Evolutionary conservation across 2,113 vertebrate genomes (phyloP).

Genomic region (Tupaia chinensis): DNA sequence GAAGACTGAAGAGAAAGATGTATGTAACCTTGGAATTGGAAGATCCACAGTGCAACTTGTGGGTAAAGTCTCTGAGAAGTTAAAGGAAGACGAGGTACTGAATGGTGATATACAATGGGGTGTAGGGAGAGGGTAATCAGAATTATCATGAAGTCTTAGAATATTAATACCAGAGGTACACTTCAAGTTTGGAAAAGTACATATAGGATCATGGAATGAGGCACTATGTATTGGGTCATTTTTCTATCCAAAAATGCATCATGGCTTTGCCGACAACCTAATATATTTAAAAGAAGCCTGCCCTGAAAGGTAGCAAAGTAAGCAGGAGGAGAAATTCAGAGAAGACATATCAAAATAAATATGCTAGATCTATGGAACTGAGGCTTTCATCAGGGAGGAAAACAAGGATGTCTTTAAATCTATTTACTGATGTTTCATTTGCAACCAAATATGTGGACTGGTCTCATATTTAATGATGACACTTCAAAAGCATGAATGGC

Average conservation of each 20-base stretch:
- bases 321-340: not conserved
- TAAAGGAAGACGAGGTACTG: not conserved
- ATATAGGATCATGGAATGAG: not conserved
- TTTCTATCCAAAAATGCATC: too few species aligned
- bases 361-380: not conserved
- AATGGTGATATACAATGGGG: not conserved
- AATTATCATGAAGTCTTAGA: not conserved
- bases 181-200: not conserved
- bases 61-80: not conserved
- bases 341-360: not conserved
- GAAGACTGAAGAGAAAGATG: not conserved
- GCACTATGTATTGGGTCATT: not conserved
- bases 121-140: not conserved
- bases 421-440: slow-evolving; percentile 14
- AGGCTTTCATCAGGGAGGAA: slow-evolving; percentile 3
- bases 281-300: too few species aligned
- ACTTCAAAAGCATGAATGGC: not conserved
- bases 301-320: not conserved
- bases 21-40: not conserved
- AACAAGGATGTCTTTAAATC: not conserved
- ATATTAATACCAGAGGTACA: not conserved
- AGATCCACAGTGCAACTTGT: not conserved
- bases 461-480: not conserved
- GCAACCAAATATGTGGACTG: not conserved
- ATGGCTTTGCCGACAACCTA: too few species aligned